A percentile compares a stretch with the other conserved stretches of the same genome.
These are phyloP conservation scores for Thereva nobilitata DNA, from an alignment of 2,888 invertebrate species.

Conservation along the genomic window DNA sequence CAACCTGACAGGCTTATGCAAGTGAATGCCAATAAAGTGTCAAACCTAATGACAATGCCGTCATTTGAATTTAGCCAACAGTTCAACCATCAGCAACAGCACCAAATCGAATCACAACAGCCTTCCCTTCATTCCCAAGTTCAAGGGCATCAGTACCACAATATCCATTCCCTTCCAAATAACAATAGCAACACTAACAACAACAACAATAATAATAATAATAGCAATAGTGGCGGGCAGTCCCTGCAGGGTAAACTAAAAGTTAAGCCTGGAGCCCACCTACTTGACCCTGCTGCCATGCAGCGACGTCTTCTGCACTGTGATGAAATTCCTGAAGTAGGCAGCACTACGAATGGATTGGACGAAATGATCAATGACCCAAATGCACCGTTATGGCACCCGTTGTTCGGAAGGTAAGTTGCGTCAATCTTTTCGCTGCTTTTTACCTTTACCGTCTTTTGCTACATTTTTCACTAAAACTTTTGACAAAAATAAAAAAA, in stretches of 20 bases:
- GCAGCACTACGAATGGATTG: conserved; percentile 66
- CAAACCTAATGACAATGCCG: conserved; percentile 50
- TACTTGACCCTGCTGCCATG: conserved; percentile 60
- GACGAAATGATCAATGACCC: conserved; percentile 62
- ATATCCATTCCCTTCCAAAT: conserved; percentile 44
- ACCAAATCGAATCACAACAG: conserved; percentile 20
- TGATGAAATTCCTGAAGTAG: conserved; percentile 66
- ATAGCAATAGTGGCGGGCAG: conserved; percentile 42
- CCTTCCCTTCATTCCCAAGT: conserved; percentile 11
- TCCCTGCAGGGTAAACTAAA: conserved; percentile 59
- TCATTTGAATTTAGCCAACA: conserved; percentile 47
- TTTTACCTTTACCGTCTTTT: too few relatives aligned
- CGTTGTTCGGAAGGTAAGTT: conserved; percentile 82
- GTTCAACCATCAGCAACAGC: conserved; percentile 32
- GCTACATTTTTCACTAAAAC: too few relatives aligned
- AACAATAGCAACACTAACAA: conserved; percentile 45
- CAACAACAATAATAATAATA: conserved; percentile 49
- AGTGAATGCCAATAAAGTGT: conserved; percentile 56
- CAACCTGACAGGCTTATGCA: conserved; percentile 58
- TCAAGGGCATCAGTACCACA: conserved; percentile 37
- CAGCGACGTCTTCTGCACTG: conserved; percentile 58
- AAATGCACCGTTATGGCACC: conserved; percentile 79
- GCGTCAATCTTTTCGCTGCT: background rate
- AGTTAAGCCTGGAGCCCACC: conserved; percentile 63
- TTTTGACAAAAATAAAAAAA: too few relatives aligned